Evolutionary conservation across 2,113 vertebrate species (phyloP).

Genomic region (Myocastor coypus): DNA sequence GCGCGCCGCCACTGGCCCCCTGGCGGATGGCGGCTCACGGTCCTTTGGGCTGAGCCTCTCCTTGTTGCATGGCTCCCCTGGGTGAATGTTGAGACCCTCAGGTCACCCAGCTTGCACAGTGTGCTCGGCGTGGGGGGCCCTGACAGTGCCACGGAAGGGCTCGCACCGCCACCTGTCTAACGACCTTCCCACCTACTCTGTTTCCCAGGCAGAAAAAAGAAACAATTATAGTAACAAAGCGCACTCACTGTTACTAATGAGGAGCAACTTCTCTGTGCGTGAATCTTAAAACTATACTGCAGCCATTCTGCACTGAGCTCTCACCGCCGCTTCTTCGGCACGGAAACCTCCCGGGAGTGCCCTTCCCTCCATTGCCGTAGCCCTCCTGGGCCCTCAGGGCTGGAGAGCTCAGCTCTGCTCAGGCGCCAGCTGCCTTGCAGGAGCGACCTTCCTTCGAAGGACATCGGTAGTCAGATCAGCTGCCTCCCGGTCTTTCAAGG

Average conservation of each 20-base stretch:
- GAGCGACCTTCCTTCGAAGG: not conserved
- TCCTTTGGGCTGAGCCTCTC: no score
- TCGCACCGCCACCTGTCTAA: not conserved
- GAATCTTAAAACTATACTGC: not conserved
- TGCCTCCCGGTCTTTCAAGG: not conserved
- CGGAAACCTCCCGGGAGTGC: not conserved
- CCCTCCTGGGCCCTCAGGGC: not conserved
- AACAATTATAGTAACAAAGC: not conserved
- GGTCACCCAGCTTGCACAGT: not conserved
- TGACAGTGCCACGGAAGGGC: not conserved
- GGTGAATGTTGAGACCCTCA: not conserved
- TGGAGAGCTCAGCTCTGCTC: not conserved
- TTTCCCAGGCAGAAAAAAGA: not conserved
- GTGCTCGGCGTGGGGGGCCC: not conserved
- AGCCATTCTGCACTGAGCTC: not conserved
- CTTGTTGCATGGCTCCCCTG: not conserved
- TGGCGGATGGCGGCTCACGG: fast-evolving
- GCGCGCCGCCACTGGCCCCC: not conserved
- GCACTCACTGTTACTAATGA: not conserved
- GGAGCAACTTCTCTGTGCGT: not conserved
- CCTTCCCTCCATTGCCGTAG: not conserved
- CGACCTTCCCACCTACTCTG: not conserved
- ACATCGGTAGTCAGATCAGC: not conserved
- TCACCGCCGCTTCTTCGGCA: not conserved
- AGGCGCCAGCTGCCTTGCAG: not conserved